Conservation (phyloP, 2,113 vertebrate species). For the Redunca redunca region DNA sequence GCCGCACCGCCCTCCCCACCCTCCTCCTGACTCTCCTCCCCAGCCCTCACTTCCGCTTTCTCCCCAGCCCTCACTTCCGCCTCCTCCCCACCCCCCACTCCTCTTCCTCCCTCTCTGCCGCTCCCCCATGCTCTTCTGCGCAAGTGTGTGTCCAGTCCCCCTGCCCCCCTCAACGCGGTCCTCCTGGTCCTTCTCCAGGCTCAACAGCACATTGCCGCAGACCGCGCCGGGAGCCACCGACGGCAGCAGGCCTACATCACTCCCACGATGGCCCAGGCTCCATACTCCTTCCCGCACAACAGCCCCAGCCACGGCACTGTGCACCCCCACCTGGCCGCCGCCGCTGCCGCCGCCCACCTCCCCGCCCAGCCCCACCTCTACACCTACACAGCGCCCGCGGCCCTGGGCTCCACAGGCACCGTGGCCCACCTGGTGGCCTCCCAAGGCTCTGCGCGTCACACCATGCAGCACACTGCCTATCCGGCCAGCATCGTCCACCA, state of each 20-base stretch:
- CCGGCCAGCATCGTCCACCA: constrained; percentile 95
- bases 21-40: not conserved
- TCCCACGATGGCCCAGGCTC: constrained; percentile 94
- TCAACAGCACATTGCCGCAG: constrained; percentile 92
- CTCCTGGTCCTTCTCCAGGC: constrained; percentile 81
- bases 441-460: constrained; percentile 91
- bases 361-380: constrained; percentile 96
- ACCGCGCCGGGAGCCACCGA: constrained; percentile 90
- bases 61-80: not conserved
- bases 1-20: not conserved
- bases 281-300: constrained; percentile 95
- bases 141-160: not conserved
- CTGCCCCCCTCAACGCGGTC: not conserved
- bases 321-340: constrained; percentile 90
- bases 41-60: no score
- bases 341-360: constrained; percentile 86
- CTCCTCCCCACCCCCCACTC: fast-evolving
- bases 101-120: fast-evolving
- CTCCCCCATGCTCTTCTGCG: not conserved
- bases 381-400: constrained; percentile 91
- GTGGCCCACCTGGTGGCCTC: constrained; percentile 97
- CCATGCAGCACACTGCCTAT: constrained; percentile 93
- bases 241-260: constrained; percentile 98
- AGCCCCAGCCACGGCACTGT: constrained; percentile 93
- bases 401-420: constrained; percentile 93